phyloP scores from a whole-genome alignment of 2,888 invertebrate genomes.

The Mythimna loreyi region DNA sequence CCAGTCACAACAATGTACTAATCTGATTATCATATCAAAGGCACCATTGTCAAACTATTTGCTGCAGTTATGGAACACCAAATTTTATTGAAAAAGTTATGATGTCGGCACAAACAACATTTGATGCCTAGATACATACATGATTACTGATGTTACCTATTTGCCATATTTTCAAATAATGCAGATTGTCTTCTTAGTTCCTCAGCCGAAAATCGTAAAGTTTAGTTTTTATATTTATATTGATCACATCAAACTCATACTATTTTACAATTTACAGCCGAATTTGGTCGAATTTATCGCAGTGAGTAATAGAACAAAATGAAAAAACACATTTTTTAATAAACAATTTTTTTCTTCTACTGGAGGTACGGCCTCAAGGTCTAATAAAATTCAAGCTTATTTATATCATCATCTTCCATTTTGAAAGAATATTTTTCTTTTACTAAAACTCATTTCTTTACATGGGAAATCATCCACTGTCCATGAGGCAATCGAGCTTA shows the following conservation, averaged over 20 bases:
- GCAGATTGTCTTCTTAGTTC: not conserved
- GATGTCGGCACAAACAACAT: too few relatives aligned
- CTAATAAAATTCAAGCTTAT: not conserved
- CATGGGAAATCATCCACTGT: too few relatives aligned
- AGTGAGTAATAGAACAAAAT: conserved; percentile 78
- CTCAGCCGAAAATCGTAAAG: not conserved
- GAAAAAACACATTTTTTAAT: not conserved
- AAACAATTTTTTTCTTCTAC: conserved; percentile 31
- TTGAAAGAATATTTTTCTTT: not conserved
- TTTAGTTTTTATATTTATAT: not conserved
- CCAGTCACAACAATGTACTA: too few relatives aligned
- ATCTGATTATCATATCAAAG: not conserved
- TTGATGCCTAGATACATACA: too few relatives aligned
- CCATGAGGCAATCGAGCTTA: too few relatives aligned
- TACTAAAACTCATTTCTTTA: too few relatives aligned
- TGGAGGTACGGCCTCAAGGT: conserved; percentile 25
- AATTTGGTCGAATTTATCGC: conserved; percentile 79
- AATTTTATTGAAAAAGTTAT: too few relatives aligned
- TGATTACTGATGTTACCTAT: too few relatives aligned
- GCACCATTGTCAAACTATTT: not conserved
- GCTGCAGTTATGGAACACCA: too few relatives aligned
- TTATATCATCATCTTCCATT: not conserved
- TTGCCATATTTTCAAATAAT: too few relatives aligned
- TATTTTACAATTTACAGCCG: conserved; percentile 76
- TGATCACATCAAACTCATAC: conserved; percentile 8